phyloP scores from a whole-genome alignment of 2,113 vertebrate species.

The Colaptes auratus region DNA sequence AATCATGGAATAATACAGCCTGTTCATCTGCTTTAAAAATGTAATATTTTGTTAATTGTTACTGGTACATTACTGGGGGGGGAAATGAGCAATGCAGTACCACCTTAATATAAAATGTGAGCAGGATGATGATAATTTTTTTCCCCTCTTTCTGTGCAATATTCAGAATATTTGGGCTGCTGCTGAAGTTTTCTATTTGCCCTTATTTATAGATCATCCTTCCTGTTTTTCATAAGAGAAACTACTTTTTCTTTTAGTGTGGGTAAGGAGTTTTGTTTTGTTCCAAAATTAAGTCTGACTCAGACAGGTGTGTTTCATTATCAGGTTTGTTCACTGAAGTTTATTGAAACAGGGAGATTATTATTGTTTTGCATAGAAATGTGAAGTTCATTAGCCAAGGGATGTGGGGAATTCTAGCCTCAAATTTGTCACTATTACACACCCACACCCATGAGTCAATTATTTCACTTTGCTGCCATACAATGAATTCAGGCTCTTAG shows the following conservation, averaged over 20 bases:
- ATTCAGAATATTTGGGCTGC: not conserved
- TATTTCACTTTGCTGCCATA: conserved; percentile 39
- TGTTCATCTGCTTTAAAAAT: not conserved
- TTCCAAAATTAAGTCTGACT: conserved; percentile 48
- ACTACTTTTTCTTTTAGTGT: conserved; percentile 12
- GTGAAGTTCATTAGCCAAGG: conserved; percentile 11
- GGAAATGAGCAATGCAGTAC: not conserved
- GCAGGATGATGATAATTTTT: not conserved
- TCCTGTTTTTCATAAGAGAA: conserved; percentile 39
- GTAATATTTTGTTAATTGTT: not conserved
- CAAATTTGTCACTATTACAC: conserved; percentile 33
- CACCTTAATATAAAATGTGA: not conserved
- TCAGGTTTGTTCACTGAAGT: conserved; percentile 23
- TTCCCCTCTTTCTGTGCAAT: not conserved
- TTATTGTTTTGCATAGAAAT: conserved; percentile 48
- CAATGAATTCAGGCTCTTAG: conserved; percentile 6
- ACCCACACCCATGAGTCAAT: not conserved
- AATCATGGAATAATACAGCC: not conserved
- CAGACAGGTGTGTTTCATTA: conserved; percentile 34
- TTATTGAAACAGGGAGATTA: not conserved
- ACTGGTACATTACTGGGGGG: not conserved
- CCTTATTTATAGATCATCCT: not conserved
- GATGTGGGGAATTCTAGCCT: conserved; percentile 9
- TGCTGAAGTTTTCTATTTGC: not conserved
- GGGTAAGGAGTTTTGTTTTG: conserved; percentile 36